phyloP scores from a whole-genome alignment of 2,888 invertebrate genomes.

The Operophtera brumata region DNA sequence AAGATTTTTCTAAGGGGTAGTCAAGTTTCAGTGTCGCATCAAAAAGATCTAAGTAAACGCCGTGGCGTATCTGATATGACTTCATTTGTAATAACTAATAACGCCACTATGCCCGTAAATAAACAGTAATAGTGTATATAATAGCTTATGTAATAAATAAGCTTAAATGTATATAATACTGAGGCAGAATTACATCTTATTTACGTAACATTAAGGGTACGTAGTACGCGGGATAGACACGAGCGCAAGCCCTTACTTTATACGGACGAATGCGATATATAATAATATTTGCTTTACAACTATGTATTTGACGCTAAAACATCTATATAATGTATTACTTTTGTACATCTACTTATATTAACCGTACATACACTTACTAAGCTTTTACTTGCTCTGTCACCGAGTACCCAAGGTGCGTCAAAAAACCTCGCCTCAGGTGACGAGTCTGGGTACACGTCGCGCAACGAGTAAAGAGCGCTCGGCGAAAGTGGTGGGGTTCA shows the following conservation, averaged over 20 bases:
- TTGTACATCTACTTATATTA: constrained; percentile 81
- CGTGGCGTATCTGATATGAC: constrained; percentile 77
- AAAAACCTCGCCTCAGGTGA: constrained; percentile 41
- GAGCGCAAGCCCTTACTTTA: constrained; percentile 80
- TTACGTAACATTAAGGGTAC: constrained; percentile 79
- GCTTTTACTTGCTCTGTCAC: constrained; percentile 64
- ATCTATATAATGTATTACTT: constrained; percentile 81
- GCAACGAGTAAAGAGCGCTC: no score
- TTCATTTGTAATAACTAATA: constrained; percentile 72
- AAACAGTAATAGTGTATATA: constrained; percentile 78
- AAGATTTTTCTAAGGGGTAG: no score
- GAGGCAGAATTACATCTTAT: constrained; percentile 81
- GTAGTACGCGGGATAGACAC: constrained; percentile 79
- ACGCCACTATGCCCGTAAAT: constrained; percentile 76
- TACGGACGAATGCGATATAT: constrained; percentile 81
- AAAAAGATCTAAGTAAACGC: constrained; percentile 52
- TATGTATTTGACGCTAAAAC: constrained; percentile 81
- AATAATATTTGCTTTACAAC: constrained; percentile 80
- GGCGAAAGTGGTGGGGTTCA: no score
- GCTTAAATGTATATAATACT: constrained; percentile 81
- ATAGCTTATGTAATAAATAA: constrained; percentile 80
- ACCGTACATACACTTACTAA: constrained; percentile 80
- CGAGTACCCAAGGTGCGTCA: constrained; percentile 69
- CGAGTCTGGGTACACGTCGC: no score
- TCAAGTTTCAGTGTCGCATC: constrained; percentile 38